Evolutionary conservation across 1,140 invertebrate species (phyloP).

Genomic region (Bombus terrestris): DNA sequence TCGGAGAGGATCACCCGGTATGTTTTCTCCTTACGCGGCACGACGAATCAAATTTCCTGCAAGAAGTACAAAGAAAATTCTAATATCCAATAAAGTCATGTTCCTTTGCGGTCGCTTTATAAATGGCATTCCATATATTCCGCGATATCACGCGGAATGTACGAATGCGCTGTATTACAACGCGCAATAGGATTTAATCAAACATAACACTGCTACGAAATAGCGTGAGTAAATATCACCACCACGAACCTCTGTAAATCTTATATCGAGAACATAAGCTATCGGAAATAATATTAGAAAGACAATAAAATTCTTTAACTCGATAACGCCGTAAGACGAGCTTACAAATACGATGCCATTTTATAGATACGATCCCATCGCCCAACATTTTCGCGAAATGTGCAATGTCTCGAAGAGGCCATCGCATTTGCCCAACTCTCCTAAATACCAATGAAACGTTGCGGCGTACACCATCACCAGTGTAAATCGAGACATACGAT

Average conservation of each 20-base stretch:
- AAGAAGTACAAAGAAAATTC: background rate
- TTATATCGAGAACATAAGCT: background rate
- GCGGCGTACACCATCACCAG: background rate
- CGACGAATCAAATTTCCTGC: background rate
- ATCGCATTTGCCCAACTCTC: background rate
- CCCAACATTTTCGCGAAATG: too few relatives aligned
- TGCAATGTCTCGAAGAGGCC: background rate
- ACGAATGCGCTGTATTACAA: background rate
- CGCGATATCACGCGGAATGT: background rate
- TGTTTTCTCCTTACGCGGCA: too few relatives aligned
- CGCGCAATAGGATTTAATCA: background rate
- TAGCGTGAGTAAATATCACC: background rate
- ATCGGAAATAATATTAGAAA: too few relatives aligned
- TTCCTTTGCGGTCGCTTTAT: background rate
- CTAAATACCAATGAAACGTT: background rate
- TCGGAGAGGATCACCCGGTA: background rate
- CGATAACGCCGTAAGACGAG: too few relatives aligned
- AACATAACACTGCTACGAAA: background rate
- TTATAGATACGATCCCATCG: background rate
- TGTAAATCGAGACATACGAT: constrained; percentile 33
- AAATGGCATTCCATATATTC: background rate
- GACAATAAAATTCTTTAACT: too few relatives aligned
- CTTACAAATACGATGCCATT: too few relatives aligned
- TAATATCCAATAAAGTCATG: background rate
- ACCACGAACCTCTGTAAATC: background rate